Evolutionary conservation across 1,140 invertebrate species (phyloP), one percentile per base, ranked within the genome.

Genomic region (Bombus waltoni): DNA sequence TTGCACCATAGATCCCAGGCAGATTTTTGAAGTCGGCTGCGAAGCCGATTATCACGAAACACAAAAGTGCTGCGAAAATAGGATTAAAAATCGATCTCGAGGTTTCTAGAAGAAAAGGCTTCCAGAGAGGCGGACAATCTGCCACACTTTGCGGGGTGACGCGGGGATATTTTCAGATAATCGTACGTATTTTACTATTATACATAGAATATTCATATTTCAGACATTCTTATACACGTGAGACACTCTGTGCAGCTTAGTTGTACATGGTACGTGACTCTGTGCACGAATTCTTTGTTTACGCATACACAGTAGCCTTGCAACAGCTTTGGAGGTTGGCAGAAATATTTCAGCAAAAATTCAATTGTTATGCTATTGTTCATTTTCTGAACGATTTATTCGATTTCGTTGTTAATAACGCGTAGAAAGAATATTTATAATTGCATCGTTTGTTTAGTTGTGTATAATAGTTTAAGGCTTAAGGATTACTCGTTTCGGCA

Each of bases 121-220:
- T 81, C 47, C 74, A 53, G 66, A 85, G 86, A 79, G 68, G 81
- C 44, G 82, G 75, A 79, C 66, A 68, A 87, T 83, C 79, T 88
- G 88, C 83, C 86, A 74, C 81, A 74, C 83, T 79, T 85, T 78
- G 77, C 83, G 83, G 81, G 85, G 86, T 25, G 84, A 86, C 83
- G 89, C 88, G 88, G 85, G 86, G 74, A 90, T 81, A 91, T 86
- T 91, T 85, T 77, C 83, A 53, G 72, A 83, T 77, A 82, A 89
- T 86, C 81, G 87, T 92, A 91, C 81, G 87, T 91, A 90, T 86
- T 68, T 80, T 59, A 68, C n/a, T 3, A 44, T 28, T 65, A n/a
- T 28, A 62, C 68, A 6, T 57, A 66, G 53, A 72, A 32, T 10
- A n/a, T 3, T 65, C n/a, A 40, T 85, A 80, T 62, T 71, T 81